Conservation (phyloP, 1,140 invertebrate genomes). For the Propsilocerus akamusi region DNA sequence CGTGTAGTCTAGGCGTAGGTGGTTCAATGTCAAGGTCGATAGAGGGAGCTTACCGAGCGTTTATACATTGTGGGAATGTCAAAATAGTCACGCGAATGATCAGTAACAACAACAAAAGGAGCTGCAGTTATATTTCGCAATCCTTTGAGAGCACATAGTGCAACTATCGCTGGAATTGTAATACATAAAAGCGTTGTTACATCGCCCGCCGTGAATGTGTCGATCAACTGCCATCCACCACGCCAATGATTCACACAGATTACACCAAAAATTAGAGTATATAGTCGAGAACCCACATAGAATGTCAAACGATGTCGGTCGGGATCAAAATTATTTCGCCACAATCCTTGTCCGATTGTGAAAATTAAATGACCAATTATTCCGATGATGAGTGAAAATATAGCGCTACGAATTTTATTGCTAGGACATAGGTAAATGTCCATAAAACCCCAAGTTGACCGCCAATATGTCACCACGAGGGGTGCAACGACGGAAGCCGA, state of each 20-base stretch:
- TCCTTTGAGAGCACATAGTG: constrained; percentile 40
- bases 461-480: constrained; percentile 66
- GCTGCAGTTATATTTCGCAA: constrained; percentile 64
- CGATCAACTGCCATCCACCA: constrained; percentile 57
- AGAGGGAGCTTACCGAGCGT: constrained; percentile 43
- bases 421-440: constrained; percentile 46
- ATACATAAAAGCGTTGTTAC: constrained; percentile 35
- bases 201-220: constrained; percentile 43
- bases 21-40: too few relatives aligned
- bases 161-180: constrained; percentile 38
- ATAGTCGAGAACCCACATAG: constrained; percentile 49
- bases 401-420: constrained; percentile 32
- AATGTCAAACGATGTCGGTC: constrained; percentile 44
- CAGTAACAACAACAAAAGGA: constrained; percentile 54
- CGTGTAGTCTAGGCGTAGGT: too few relatives aligned
- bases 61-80: constrained; percentile 67
- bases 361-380: constrained; percentile 45
- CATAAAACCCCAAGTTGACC: constrained; percentile 66
- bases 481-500: constrained; percentile 53
- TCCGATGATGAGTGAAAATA: constrained; percentile 46
- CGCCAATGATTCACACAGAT: constrained; percentile 71
- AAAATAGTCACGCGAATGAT: constrained; percentile 56
- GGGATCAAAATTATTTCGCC: constrained; percentile 39
- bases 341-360: constrained; percentile 39
- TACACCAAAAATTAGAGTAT: constrained; percentile 53